Conservation (phyloP, 2,113 vertebrate genomes). For the Ciconia maguari region DNA sequence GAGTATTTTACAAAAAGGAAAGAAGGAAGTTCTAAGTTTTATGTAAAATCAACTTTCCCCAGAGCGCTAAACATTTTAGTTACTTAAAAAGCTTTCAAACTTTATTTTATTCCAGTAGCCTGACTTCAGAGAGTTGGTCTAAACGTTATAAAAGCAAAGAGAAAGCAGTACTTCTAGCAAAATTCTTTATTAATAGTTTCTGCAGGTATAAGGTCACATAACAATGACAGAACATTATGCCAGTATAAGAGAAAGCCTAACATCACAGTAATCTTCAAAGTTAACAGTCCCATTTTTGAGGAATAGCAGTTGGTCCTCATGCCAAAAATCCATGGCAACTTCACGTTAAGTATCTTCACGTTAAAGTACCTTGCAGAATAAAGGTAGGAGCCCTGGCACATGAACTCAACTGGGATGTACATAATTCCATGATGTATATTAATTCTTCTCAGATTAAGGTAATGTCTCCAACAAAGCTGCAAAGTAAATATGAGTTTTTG, state of each 20-base stretch:
- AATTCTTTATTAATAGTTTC: conserved; percentile 48
- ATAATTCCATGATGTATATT: not conserved
- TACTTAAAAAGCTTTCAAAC: not conserved
- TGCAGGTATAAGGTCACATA: conserved; percentile 16
- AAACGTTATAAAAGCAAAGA: not conserved
- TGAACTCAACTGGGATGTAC: not conserved
- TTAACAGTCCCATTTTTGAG: not conserved
- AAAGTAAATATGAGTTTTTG: conserved; percentile 16
- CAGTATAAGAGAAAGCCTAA: conserved; percentile 16
- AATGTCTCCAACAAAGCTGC: not conserved
- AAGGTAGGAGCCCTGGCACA: not conserved
- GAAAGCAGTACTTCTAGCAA: conserved; percentile 2
- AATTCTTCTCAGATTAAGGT: conserved; percentile 4
- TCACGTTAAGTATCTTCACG: not conserved
- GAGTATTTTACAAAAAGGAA: not conserved
- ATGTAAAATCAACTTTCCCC: not conserved
- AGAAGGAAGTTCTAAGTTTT: not conserved
- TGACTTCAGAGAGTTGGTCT: not conserved
- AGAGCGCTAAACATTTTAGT: not conserved
- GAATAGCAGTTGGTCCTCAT: not conserved
- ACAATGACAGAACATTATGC: conserved; percentile 13
- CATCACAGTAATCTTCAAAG: not conserved
- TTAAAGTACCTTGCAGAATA: not conserved
- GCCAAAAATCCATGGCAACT: not conserved
- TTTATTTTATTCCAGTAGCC: not conserved